phyloP scores from a whole-genome alignment of 37 sponge, comb jelly and placozoan species.

The Mnemiopsis leidyi region DNA sequence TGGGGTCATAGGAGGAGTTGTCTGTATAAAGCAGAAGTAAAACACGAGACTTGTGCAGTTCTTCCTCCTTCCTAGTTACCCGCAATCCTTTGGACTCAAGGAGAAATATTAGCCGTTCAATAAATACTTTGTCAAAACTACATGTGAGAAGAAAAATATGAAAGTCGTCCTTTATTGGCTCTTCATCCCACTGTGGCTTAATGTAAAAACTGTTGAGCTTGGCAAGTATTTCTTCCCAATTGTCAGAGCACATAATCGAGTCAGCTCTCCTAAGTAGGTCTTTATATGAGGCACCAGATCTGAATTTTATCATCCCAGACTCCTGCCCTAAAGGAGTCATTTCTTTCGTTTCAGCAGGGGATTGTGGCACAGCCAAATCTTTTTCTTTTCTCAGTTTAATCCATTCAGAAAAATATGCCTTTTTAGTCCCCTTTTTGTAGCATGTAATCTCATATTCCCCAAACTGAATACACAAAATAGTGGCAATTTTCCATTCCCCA shows the following conservation, averaged over 20 bases:
- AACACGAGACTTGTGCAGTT: conserved; percentile 16
- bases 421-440: conserved; percentile 46
- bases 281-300: not conserved
- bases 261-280: not conserved
- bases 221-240: conserved; percentile 10
- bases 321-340: not conserved
- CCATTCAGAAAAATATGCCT: conserved; percentile 52
- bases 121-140: not conserved
- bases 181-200: conserved; percentile 50
- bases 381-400: not conserved
- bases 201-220: not conserved
- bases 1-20: conserved; percentile 43
- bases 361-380: no score
- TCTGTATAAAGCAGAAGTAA: conserved; percentile 41
- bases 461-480: conserved; percentile 3
- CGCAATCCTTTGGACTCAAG: not conserved
- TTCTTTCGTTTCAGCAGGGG: not conserved
- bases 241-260: not conserved
- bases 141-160: conserved; percentile 37
- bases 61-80: not conserved
- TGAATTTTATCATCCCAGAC: not conserved
- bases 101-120: not conserved
- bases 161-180: conserved; percentile 7
- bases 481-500: conserved; percentile 61
- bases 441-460: conserved; percentile 52